phyloP scores from a whole-genome alignment of 2,888 invertebrate genomes.

The Xylota sylvarum region DNA sequence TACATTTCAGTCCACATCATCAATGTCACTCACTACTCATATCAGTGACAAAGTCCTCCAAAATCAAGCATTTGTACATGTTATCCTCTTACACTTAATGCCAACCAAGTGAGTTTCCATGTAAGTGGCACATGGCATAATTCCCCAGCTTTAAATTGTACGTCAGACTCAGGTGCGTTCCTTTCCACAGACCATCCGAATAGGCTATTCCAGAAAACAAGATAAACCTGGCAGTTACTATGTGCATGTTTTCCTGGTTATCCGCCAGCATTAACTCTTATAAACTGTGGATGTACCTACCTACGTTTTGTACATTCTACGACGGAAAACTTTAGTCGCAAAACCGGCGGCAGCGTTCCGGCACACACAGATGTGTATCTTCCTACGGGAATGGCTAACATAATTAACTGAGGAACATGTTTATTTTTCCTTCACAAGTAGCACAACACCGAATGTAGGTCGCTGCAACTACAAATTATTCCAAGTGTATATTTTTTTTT shows the following conservation, averaged over 20 bases:
- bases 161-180: conserved; percentile 13
- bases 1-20: not conserved
- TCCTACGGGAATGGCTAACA: conserved; percentile 38
- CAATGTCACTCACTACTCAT: not conserved
- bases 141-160: conserved; percentile 8
- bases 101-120: not conserved
- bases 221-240: conserved; percentile 43
- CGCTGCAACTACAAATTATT: conserved; percentile 37
- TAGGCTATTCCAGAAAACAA: conserved; percentile 18
- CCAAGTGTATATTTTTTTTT: conserved; percentile 20
- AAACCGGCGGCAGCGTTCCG: not conserved
- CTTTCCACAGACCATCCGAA: not conserved
- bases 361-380: not conserved
- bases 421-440: not conserved
- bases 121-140: conserved; percentile 35
- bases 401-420: conserved; percentile 55
- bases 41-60: not conserved
- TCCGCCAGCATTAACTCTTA: conserved; percentile 27
- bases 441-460: conserved; percentile 32
- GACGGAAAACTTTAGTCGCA: conserved; percentile 3
- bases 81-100: not conserved
- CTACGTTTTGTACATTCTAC: not conserved
- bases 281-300: not conserved
- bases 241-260: conserved; percentile 32
- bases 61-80: not conserved